Evolutionary conservation across 1,140 invertebrate species (phyloP).

Genomic region (Batillaria attramentaria): DNA sequence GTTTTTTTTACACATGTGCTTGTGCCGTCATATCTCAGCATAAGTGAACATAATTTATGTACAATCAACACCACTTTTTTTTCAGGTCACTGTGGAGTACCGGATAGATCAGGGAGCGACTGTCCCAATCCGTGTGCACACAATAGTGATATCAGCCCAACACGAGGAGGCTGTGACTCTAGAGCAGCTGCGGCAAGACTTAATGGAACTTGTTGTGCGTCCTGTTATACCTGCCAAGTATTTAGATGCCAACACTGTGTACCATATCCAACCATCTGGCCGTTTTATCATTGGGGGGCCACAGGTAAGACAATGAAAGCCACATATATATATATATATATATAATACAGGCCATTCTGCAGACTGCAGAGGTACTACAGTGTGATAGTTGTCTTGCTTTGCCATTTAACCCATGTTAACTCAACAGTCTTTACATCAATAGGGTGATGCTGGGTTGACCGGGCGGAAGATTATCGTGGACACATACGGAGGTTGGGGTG

Average conservation of each 20-base stretch:
- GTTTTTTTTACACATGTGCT: too few species aligned
- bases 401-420: conserved; percentile 17
- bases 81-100: conserved; percentile 72
- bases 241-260: conserved; percentile 90
- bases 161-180: conserved; percentile 93
- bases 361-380: neutral
- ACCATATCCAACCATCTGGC: conserved; percentile 97
- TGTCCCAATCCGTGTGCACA: conserved; percentile 93
- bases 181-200: conserved; percentile 86
- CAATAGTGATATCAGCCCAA: conserved; percentile 95
- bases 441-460: conserved; percentile 95
- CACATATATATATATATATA: neutral
- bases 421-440: neutral
- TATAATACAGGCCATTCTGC: neutral
- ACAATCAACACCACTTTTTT: conserved; percentile 22
- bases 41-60: too few species aligned
- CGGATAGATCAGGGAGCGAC: conserved; percentile 77
- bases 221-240: conserved; percentile 93
- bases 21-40: too few species aligned
- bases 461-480: conserved; percentile 99
- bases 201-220: conserved; percentile 93
- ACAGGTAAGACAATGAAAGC: conserved; percentile 81
- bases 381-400: neutral
- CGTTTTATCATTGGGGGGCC: conserved; percentile 94
- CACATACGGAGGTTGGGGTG: conserved; percentile 97